Conservation (phyloP, 2,113 vertebrate genomes). For the Nannospalax galili region DNA sequence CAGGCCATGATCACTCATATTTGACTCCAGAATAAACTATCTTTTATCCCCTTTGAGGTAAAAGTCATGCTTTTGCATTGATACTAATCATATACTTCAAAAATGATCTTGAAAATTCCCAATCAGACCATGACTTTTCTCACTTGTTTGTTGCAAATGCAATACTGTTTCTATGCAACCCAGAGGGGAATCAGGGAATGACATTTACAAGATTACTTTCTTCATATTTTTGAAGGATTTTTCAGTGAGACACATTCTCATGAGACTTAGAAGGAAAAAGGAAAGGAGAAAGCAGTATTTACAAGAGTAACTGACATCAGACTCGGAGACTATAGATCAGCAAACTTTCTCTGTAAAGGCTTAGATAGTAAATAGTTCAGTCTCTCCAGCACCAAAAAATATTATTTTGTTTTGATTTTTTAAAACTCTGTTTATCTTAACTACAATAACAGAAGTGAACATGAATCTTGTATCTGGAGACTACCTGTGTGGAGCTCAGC, state of each 20-base stretch:
- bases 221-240: background rate
- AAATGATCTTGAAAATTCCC: background rate
- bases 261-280: background rate
- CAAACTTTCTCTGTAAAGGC: background rate
- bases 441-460: background rate
- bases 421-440: background rate
- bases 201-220: background rate
- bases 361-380: background rate
- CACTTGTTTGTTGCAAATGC: background rate
- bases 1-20: no score
- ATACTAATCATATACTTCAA: background rate
- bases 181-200: background rate
- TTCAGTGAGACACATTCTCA: background rate
- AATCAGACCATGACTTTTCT: background rate
- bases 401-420: background rate
- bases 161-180: background rate
- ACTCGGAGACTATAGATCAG: background rate
- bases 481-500: no score
- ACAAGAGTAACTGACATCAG: background rate
- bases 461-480: background rate
- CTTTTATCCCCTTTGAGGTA: no score
- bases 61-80: background rate
- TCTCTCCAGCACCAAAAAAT: background rate
- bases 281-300: background rate
- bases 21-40: no score